phyloP scores from a whole-genome alignment of 2,888 invertebrate genomes.

The Mimas tiliae region DNA sequence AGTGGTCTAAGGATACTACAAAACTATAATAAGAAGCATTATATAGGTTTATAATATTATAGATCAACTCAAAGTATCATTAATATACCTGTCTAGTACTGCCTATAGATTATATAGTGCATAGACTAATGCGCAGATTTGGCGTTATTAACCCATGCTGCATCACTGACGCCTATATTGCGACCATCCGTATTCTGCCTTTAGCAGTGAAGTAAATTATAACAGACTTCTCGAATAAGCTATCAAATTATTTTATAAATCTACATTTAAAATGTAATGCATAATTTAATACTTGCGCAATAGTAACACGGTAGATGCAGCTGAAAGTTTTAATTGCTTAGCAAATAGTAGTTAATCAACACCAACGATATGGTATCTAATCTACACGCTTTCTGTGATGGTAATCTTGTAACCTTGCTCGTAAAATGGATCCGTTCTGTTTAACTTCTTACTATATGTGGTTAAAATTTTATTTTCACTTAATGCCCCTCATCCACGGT shows the following conservation, averaged over 20 bases:
- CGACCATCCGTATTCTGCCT: too few relatives aligned
- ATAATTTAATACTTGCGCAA: conserved; percentile 38
- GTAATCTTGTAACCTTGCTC: conserved; percentile 65
- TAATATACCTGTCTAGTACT: neutral
- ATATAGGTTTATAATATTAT: too few relatives aligned
- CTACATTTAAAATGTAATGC: neutral
- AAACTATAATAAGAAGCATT: neutral
- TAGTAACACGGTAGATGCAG: conserved; percentile 64
- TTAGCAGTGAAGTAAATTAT: too few relatives aligned
- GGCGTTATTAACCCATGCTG: too few relatives aligned
- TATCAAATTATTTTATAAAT: neutral
- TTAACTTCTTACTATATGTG: conserved; percentile 16
- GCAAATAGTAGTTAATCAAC: conserved; percentile 80
- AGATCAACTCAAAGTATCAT: neutral
- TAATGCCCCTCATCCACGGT: neutral
- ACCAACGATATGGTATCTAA: conserved; percentile 72
- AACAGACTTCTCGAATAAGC: too few relatives aligned
- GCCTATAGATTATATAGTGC: too few relatives aligned
- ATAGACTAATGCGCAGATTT: too few relatives aligned
- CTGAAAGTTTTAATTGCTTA: conserved; percentile 56
- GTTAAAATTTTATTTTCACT: neutral
- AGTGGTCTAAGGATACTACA: neutral
- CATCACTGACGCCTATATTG: too few relatives aligned
- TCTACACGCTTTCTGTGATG: conserved; percentile 52
- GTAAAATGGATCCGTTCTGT: conserved; percentile 42